These are phyloP conservation scores for Homarus americanus DNA, from an alignment of 1,140 invertebrate genomes.

Conservation along the genomic window DNA sequence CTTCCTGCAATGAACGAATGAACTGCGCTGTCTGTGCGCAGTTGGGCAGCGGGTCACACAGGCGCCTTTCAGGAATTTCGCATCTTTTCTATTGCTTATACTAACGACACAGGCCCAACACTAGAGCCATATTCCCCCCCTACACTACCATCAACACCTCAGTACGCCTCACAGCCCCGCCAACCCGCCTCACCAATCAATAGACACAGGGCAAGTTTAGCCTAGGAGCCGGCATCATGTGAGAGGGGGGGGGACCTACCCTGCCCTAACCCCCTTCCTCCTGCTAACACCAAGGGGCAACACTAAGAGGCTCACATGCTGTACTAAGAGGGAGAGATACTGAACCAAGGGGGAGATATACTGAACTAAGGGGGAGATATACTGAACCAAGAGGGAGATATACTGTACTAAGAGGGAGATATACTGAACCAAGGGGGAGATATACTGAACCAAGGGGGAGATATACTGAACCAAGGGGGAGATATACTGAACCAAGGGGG, in stretches of 20 bases:
- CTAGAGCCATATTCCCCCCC: background rate
- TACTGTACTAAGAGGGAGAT: background rate
- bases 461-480: background rate
- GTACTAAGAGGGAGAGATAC: background rate
- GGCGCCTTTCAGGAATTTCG: conserved; percentile 28
- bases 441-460: background rate
- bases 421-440: too few relatives aligned
- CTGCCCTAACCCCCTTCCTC: background rate
- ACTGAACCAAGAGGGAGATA: background rate
- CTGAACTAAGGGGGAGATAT: background rate
- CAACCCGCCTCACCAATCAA: background rate
- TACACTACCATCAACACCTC: background rate
- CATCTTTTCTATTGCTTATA: background rate
- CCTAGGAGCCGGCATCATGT: background rate
- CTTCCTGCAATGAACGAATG: background rate
- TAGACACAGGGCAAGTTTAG: background rate
- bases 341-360: background rate
- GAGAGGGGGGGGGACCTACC: background rate
- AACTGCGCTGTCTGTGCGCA: conserved; percentile 17
- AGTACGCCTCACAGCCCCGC: background rate
- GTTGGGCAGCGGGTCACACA: conserved; percentile 26
- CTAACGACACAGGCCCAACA: background rate
- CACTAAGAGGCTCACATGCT: background rate
- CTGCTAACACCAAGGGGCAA: background rate
- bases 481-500: background rate